Evolutionary conservation across 2,797 vertebrate species (phyloP).

Genomic region (Catamblyrhynchus diadema): DNA sequence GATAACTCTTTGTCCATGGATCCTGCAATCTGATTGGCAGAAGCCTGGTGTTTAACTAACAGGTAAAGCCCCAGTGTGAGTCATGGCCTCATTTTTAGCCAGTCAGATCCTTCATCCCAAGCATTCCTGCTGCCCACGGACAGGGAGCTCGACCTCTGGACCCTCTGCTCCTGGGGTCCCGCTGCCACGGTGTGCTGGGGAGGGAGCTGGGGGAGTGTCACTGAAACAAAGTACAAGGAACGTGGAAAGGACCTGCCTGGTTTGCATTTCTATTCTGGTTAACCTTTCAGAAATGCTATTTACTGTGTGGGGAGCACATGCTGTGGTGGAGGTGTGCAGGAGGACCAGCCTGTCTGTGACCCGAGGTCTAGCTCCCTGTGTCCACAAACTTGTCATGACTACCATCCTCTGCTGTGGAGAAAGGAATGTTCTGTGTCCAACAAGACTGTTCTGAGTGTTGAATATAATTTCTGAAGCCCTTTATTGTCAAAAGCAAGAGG

Average conservation of each 20-base stretch:
- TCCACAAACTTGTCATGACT: not conserved
- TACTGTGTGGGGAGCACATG: not conserved
- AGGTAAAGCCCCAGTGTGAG: not conserved
- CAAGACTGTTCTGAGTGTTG: not conserved
- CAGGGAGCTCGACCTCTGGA: not conserved
- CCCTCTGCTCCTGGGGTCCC: not conserved
- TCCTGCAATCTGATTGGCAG: conserved; percentile 5
- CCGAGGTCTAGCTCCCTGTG: not conserved
- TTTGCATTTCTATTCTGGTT: not conserved
- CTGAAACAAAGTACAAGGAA: not conserved
- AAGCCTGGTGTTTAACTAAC: not conserved
- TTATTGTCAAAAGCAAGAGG: not conserved
- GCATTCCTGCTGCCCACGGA: not conserved
- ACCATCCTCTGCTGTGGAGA: not conserved
- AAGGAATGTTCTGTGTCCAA: not conserved
- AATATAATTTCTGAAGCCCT: not conserved
- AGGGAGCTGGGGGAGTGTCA: accelerated
- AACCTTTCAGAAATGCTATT: not conserved
- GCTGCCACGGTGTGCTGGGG: accelerated
- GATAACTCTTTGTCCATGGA: not conserved
- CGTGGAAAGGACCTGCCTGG: accelerated
- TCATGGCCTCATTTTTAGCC: not conserved
- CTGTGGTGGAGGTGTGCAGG: not conserved
- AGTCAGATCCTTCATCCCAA: not conserved
- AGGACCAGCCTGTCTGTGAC: not conserved